These are phyloP conservation scores for Enteromius trimaculatus DNA, from an alignment of 2,797 vertebrate genomes.

Conservation along the genomic window DNA sequence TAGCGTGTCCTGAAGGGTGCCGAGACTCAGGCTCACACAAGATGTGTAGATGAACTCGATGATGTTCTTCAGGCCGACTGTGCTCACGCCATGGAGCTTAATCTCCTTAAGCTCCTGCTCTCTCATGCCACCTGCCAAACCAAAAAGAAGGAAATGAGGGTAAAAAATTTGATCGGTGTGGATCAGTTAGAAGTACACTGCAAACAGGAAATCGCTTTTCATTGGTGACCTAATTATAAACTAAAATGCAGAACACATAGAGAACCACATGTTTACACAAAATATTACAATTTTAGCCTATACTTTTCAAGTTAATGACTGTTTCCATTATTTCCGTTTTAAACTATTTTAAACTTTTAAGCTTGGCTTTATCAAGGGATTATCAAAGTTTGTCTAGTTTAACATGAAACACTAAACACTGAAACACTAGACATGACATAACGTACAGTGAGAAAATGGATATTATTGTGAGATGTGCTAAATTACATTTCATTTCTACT, in stretches of 20 bases:
- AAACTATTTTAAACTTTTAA: not conserved
- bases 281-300: not conserved
- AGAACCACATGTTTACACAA: not conserved
- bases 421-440: not conserved
- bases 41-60: slow-evolving; percentile 85
- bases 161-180: not conserved
- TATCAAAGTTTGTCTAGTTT: not conserved
- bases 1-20: slow-evolving; percentile 80
- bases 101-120: slow-evolving; percentile 82
- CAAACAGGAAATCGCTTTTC: not conserved
- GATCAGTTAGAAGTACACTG: not conserved
- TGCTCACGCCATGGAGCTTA: slow-evolving; percentile 82
- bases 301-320: not conserved
- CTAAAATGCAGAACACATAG: not conserved
- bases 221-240: not conserved
- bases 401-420: not conserved
- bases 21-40: slow-evolving; percentile 75
- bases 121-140: slow-evolving; percentile 79
- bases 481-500: not conserved
- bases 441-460: not conserved
- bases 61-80: slow-evolving; percentile 79
- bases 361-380: not conserved
- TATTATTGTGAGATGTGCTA: not conserved
- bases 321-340: not conserved
- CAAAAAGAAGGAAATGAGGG: slow-evolving; percentile 17